These are phyloP conservation scores for Sebastes dallii DNA, from an alignment of 2,797 vertebrate genomes.

Conservation along the genomic window DNA sequence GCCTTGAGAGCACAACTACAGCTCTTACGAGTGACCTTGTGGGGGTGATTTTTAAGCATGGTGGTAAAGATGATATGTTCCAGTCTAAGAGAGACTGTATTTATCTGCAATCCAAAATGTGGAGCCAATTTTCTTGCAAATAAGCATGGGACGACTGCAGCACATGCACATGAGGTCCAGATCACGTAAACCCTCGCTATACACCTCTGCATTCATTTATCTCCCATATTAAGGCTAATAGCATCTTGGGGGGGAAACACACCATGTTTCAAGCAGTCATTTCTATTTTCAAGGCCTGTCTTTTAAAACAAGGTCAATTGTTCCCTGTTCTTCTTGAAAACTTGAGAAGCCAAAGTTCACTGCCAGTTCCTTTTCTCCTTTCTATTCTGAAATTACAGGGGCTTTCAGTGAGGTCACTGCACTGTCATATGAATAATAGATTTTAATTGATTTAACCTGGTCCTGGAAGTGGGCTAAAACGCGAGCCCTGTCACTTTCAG, in stretches of 20 bases:
- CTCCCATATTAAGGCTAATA: constrained; percentile 46
- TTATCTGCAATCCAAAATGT: constrained; percentile 64
- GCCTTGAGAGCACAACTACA: constrained; percentile 48
- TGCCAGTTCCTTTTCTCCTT: constrained; percentile 63
- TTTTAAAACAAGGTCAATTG: constrained; percentile 72
- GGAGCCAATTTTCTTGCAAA: constrained; percentile 60
- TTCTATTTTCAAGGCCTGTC: constrained; percentile 49
- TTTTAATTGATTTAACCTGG: constrained; percentile 98
- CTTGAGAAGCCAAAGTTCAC: constrained; percentile 74
- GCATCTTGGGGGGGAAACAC: constrained; percentile 34
- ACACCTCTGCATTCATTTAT: constrained; percentile 53
- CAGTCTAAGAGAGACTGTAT: constrained; percentile 51
- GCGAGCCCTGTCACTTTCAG: constrained; percentile 90
- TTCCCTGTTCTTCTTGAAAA: constrained; percentile 65
- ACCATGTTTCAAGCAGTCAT: constrained; percentile 51
- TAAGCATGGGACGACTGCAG: constrained; percentile 15
- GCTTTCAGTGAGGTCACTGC: constrained; percentile 76
- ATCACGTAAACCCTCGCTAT: constrained; percentile 30
- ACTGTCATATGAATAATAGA: constrained; percentile 92
- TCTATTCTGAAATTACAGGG: constrained; percentile 76
- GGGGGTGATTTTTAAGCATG: constrained; percentile 40
- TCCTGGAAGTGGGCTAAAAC: constrained; percentile 92
- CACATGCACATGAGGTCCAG: constrained; percentile 41
- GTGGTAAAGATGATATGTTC: constrained; percentile 58
- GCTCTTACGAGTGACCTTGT: constrained; percentile 51